Base-by-base conservation (phyloP, 92 coral and sea anemone genomes). In the Porites lobata region DNA sequence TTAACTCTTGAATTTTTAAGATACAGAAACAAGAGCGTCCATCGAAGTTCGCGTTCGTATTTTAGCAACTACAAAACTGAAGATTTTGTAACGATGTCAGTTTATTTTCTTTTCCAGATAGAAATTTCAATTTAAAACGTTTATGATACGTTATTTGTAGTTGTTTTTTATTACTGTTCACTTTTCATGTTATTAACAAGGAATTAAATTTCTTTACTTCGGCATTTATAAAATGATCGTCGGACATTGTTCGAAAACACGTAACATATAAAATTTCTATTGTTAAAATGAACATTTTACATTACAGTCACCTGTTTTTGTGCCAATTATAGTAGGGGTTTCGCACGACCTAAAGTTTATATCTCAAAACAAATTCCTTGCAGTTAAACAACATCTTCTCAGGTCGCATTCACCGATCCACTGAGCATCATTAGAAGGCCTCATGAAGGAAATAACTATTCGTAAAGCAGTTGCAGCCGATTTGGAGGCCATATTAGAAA, bases 391-490 rank as follows among this genome's bases (percentile, higher is more conserved):
- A 26, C 29, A 29, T 68, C 14, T 21, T 20, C 17, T 32, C 15
- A 10, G 78, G 9, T 4, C 24, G 32, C 50, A 17, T 9, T 12
- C 12, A 63, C 9, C 2, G 10, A 56, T 56, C 61, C 61, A 10
- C 15, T 10, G 61, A 56, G 61, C 61, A 56, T 56, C 61, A 62
- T 51, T 72, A 20, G 52, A 21, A 75, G 61, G 19, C 29, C 11
- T 29, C 11, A 95, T 95, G 94, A 93, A 86, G 90, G 98, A 93
- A 72, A 86, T 96, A 73, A 83, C 75, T 2, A 86, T 96, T 22
- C 89, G 99, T 17, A 77, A 69, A 69, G 99, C 99, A 22, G 81
- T 82, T 10, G 88, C 70, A 19, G 91, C 71, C 75, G 99, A 96
- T 84, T 83, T 84, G 72, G 74, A 85, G 18, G 91, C 96, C 70